Evolutionary conservation across 2,888 invertebrate species (phyloP).

Genomic region (Clitarchus hookeri): DNA sequence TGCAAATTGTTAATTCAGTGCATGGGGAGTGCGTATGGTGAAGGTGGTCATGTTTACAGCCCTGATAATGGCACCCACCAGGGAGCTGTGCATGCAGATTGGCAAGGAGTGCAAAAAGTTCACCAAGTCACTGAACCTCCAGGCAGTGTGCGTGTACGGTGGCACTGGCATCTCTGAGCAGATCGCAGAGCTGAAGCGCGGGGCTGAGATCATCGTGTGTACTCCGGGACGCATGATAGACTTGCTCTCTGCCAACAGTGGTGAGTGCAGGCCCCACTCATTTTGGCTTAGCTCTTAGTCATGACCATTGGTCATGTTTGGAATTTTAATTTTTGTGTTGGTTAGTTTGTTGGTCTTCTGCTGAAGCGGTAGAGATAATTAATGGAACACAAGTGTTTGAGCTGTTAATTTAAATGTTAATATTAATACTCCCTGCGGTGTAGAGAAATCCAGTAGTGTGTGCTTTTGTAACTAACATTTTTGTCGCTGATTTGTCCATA

Average conservation of each 20-base stretch:
- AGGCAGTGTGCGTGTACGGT: constrained; percentile 96
- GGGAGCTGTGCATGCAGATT: constrained; percentile 98
- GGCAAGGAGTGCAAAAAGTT: constrained; percentile 95
- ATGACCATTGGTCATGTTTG: too few species aligned
- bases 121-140: constrained; percentile 81
- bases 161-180: constrained; percentile 96
- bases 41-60: constrained; percentile 56
- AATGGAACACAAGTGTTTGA: too few species aligned
- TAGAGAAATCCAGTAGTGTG: too few species aligned
- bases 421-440: too few species aligned
- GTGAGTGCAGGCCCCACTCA: constrained; percentile 51
- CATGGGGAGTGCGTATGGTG: background rate
- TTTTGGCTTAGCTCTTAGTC: background rate
- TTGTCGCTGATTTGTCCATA: too few species aligned
- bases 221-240: constrained; percentile 99
- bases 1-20: background rate
- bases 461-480: too few species aligned
- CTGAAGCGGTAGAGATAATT: too few species aligned
- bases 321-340: too few species aligned
- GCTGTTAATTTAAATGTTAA: too few species aligned
- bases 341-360: too few species aligned
- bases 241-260: constrained; percentile 98
- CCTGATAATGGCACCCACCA: constrained; percentile 96
- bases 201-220: constrained; percentile 97
- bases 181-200: constrained; percentile 95